Evolutionary conservation across 2,113 vertebrate genomes (phyloP).

Genomic region (Callospermophilus lateralis): DNA sequence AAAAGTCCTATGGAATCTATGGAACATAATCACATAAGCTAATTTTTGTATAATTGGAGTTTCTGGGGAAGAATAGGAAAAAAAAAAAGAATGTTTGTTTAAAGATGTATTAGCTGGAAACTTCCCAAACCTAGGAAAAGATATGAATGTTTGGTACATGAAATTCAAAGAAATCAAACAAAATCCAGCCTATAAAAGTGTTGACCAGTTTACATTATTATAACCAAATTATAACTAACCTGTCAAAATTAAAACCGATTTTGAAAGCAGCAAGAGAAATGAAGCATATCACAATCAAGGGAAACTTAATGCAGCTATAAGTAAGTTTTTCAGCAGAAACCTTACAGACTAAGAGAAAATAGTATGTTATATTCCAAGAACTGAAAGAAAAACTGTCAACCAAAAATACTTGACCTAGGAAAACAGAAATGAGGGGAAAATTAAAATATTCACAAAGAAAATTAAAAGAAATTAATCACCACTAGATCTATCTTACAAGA

Average conservation of each 20-base stretch:
- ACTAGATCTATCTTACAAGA: neutral
- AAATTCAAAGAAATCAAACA: neutral
- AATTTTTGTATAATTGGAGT: neutral
- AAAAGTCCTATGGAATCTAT: neutral
- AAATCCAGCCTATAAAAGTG: neutral
- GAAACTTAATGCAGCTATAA: neutral
- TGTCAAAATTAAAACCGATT: neutral
- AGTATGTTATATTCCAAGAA: neutral
- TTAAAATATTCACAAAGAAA: neutral
- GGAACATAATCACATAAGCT: neutral
- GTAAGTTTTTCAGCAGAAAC: neutral
- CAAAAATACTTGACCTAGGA: neutral
- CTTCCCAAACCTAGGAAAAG: neutral
- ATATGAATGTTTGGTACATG: neutral
- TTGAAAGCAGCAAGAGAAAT: neutral
- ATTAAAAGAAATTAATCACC: neutral
- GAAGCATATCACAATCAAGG: neutral
- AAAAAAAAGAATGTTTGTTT: neutral
- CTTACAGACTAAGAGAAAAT: neutral
- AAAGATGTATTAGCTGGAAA: neutral
- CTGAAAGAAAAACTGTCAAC: neutral
- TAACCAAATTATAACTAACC: neutral
- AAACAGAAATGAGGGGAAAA: neutral
- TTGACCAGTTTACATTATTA: neutral
- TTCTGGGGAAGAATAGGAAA: neutral